A percentile compares a stretch with the other conserved stretches of the same genome.
phyloP scores from a whole-genome alignment of 1,140 invertebrate genomes.

The Daktulosphaira vitifoliae region DNA sequence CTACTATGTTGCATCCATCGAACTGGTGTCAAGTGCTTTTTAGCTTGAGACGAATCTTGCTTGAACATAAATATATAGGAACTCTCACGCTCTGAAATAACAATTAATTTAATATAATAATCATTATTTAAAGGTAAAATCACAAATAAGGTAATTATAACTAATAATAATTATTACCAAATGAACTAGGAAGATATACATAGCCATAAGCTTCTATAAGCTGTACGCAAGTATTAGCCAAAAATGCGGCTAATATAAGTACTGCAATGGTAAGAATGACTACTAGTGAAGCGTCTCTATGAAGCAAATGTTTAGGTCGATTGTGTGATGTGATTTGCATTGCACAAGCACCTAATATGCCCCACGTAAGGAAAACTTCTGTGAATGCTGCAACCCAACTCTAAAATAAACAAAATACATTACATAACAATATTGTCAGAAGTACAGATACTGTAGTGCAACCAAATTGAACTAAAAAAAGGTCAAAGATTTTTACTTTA shows the following conservation, averaged over 20 bases:
- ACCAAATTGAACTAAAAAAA: no score
- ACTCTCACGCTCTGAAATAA: conserved; percentile 58
- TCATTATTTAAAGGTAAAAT: neutral
- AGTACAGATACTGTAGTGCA: no score
- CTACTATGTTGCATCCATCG: conserved; percentile 60
- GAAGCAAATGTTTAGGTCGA: conserved; percentile 60
- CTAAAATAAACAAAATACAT: conserved; percentile 44
- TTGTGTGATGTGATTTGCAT: conserved; percentile 65
- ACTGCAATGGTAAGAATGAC: conserved; percentile 67
- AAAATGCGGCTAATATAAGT: conserved; percentile 60
- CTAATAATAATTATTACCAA: conserved; percentile 53
- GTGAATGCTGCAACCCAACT: conserved; percentile 80
- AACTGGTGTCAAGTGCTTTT: conserved; percentile 48
- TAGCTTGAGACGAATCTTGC: conserved; percentile 46
- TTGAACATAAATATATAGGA: conserved; percentile 62
- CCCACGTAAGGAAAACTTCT: conserved; percentile 84
- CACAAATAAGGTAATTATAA: conserved; percentile 5
- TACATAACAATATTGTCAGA: no score
- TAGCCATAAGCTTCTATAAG: conserved; percentile 63
- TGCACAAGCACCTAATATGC: conserved; percentile 70
- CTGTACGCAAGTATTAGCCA: conserved; percentile 70
- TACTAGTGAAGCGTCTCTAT: conserved; percentile 69
- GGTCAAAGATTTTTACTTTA: no score
- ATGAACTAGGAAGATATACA: conserved; percentile 68
- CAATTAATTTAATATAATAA: conserved; percentile 13